These are phyloP conservation scores for Orientallactaga bullata DNA, from an alignment of 2,113 vertebrate genomes.

Conservation along the genomic window DNA sequence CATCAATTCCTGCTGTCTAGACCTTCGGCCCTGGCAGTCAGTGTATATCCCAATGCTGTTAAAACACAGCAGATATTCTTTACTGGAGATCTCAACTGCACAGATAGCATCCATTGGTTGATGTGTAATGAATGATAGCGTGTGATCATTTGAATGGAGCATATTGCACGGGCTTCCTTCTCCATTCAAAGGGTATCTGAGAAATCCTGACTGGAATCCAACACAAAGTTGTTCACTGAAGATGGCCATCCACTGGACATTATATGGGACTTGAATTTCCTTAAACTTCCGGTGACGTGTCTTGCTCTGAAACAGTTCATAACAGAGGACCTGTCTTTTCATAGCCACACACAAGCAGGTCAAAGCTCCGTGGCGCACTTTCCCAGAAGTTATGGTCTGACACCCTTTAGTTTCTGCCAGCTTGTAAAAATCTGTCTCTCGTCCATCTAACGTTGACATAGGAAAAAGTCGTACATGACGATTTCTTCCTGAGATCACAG, in stretches of 20 bases:
- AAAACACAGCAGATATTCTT: conserved; percentile 99
- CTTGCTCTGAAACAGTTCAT: conserved; percentile 97
- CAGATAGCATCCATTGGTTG: conserved; percentile 95
- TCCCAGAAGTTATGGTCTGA: conserved; percentile 93
- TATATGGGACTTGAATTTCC: conserved; percentile 95
- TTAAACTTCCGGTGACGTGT: conserved; percentile 94
- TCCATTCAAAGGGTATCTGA: conserved; percentile 93
- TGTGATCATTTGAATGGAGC: conserved; percentile 96
- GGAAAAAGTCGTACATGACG: conserved; percentile 97
- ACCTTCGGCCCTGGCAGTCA: conserved; percentile 97
- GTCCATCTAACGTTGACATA: conserved; percentile 93
- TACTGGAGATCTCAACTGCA: conserved; percentile 97
- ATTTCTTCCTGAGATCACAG: conserved; percentile 98
- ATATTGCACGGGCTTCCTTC: conserved; percentile 91
- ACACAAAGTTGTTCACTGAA: conserved; percentile 96
- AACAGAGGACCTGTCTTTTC: conserved; percentile 97
- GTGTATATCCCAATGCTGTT: conserved; percentile 96
- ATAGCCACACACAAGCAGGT: conserved; percentile 97
- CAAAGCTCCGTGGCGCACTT: conserved; percentile 90
- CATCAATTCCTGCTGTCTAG: conserved; percentile 98
- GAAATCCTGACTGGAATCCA: conserved; percentile 96
- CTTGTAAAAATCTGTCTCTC: conserved; percentile 95
- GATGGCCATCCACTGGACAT: conserved; percentile 97
- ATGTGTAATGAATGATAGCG: conserved; percentile 95
- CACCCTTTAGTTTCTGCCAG: conserved; percentile 97